Evolutionary conservation across 2,888 invertebrate species (phyloP).

Genomic region (Metallyticus violacea): DNA sequence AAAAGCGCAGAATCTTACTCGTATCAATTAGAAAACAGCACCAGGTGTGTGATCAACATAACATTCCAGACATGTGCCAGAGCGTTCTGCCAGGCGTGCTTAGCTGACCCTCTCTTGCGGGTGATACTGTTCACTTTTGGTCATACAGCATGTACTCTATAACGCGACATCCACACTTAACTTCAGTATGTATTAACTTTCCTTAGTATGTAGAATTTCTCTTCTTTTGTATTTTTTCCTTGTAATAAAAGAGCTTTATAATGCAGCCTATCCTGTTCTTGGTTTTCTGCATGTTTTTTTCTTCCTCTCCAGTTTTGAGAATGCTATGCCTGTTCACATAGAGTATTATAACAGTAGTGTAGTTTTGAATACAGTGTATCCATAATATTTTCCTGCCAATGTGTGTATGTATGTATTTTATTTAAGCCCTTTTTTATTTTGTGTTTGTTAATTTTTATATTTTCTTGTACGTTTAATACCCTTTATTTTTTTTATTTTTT

Average conservation of each 20-base stretch:
- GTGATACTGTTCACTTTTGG: constrained; percentile 15
- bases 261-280: neutral
- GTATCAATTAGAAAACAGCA: no score
- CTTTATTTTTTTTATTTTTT: no score
- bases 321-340: neutral
- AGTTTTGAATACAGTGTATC: neutral
- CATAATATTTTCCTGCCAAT: neutral
- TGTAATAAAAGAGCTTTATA: neutral
- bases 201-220: neutral
- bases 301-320: neutral
- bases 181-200: neutral
- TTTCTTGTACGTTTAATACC: neutral
- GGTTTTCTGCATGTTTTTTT: neutral
- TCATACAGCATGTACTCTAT: neutral
- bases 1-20: no score
- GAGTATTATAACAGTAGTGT: neutral
- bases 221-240: neutral
- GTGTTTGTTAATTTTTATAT: neutral
- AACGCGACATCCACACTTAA: neutral
- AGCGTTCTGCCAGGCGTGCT: neutral
- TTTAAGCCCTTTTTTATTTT: neutral
- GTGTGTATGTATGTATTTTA: neutral
- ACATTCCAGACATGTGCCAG: no score
- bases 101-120: neutral
- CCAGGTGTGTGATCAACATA: no score